Evolutionary conservation across 2,113 vertebrate species (phyloP).

Genomic region (Rhagologus leucostigma): DNA sequence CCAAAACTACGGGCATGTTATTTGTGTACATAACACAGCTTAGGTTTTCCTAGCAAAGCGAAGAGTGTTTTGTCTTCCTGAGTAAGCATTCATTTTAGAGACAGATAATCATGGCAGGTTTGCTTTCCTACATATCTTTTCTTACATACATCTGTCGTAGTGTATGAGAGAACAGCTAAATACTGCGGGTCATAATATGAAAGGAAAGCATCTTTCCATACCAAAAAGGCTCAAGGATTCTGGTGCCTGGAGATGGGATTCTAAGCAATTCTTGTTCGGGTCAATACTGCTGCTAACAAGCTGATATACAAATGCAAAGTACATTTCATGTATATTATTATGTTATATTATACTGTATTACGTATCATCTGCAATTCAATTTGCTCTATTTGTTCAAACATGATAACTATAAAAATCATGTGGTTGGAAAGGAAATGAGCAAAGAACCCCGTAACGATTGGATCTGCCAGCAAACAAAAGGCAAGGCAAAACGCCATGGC

Average conservation of each 20-base stretch:
- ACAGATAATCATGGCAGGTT: not conserved
- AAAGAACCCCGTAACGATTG: not conserved
- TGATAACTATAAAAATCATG: not conserved
- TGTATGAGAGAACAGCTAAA: not conserved
- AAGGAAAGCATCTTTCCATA: not conserved
- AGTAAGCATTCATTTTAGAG: not conserved
- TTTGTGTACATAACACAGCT: not conserved
- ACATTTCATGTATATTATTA: not conserved
- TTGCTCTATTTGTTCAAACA: not conserved
- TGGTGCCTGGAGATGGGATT: not conserved
- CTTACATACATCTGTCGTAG: not conserved
- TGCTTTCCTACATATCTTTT: not conserved
- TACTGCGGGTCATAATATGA: not conserved
- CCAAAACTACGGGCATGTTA: slow-evolving; percentile 8
- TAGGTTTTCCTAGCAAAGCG: not conserved
- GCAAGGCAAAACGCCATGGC: not conserved
- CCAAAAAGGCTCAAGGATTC: not conserved
- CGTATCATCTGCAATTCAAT: not conserved
- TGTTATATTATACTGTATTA: not conserved
- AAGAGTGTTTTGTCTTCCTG: slow-evolving; percentile 5
- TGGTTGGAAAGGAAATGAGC: not conserved
- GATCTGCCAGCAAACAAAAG: not conserved
- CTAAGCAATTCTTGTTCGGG: not conserved
- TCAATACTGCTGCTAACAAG: not conserved
- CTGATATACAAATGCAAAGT: not conserved